Conservation (phyloP, 2,113 vertebrate species). For the Bubo blakistoni region DNA sequence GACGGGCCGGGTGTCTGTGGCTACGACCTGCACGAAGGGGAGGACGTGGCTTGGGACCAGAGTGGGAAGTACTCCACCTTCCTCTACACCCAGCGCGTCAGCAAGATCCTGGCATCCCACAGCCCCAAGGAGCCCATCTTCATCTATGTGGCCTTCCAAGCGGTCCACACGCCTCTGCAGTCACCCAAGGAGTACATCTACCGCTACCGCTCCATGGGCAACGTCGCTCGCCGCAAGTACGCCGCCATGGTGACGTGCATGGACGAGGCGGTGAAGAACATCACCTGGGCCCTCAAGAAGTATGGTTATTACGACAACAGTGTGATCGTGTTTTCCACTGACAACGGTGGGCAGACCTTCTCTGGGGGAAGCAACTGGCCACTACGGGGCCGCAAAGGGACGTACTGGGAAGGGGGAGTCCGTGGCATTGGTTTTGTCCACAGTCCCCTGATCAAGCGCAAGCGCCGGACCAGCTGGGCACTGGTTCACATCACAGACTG, state of each 20-base stretch:
- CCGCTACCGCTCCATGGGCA: conserved; percentile 86
- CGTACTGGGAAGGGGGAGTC: conserved; percentile 96
- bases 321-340: conserved; percentile 91
- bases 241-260: conserved; percentile 95
- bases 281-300: conserved; percentile 92
- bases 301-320: conserved; percentile 95
- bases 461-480: conserved; percentile 83
- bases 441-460: conserved; percentile 88
- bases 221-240: conserved; percentile 89
- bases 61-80: conserved; percentile 93
- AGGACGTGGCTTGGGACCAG: conserved; percentile 88
- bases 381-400: conserved; percentile 92
- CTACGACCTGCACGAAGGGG: conserved; percentile 92
- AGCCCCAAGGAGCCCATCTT: conserved; percentile 88
- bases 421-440: conserved; percentile 94
- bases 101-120: conserved; percentile 88
- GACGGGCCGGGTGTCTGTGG: conserved; percentile 88
- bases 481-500: conserved; percentile 96
- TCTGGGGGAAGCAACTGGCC: conserved; percentile 97
- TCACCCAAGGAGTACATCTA: conserved; percentile 91
- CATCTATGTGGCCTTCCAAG: conserved; percentile 95
- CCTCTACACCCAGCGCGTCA: conserved; percentile 88
- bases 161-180: conserved; percentile 93
- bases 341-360: conserved; percentile 94
- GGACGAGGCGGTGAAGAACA: conserved; percentile 92